Evolutionary conservation across 2,888 invertebrate genomes (phyloP).

Genomic region (Dendrolimus houi): DNA sequence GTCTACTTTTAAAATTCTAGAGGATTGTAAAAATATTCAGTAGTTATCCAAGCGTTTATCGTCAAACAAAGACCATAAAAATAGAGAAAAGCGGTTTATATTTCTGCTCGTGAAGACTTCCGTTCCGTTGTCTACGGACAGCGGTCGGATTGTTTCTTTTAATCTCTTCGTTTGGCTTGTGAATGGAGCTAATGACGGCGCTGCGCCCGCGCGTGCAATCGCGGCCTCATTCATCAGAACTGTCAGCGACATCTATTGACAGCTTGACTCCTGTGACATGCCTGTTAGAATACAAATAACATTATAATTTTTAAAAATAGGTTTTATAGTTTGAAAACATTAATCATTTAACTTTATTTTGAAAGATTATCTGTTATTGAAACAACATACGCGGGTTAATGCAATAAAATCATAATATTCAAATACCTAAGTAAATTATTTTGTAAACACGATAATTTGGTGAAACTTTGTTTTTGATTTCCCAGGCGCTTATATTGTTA

Average conservation of each 20-base stretch:
- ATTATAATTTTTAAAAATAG: slow-evolving; percentile 14
- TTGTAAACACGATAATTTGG: too few species aligned
- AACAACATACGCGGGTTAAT: too few species aligned
- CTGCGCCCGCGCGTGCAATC: neutral
- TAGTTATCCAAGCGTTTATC: slow-evolving; percentile 9
- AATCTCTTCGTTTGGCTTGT: slow-evolving; percentile 51
- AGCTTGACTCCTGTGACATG: slow-evolving; percentile 56
- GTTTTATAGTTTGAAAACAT: slow-evolving; percentile 17
- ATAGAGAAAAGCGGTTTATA: slow-evolving; percentile 34
- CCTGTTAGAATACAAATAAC: slow-evolving; percentile 9
- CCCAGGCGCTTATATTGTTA: too few species aligned
- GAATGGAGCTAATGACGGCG: slow-evolving; percentile 59
- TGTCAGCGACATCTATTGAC: slow-evolving; percentile 73
- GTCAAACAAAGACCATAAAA: slow-evolving; percentile 13
- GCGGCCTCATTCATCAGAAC: slow-evolving; percentile 64
- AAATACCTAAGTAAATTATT: too few species aligned
- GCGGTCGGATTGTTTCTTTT: slow-evolving; percentile 62
- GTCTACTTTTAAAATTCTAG: too few species aligned
- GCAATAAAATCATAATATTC: too few species aligned
- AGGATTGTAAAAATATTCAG: slow-evolving; percentile 4
- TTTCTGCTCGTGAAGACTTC: slow-evolving; percentile 45
- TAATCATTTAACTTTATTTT: neutral
- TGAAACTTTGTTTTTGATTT: too few species aligned
- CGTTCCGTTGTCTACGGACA: slow-evolving; percentile 47
- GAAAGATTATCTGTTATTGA: too few species aligned